Percentiles rank a stretch among this genome's conserved stretches.
phyloP scores from a whole-genome alignment of 2,113 vertebrate genomes.

The Petaurus breviceps region DNA sequence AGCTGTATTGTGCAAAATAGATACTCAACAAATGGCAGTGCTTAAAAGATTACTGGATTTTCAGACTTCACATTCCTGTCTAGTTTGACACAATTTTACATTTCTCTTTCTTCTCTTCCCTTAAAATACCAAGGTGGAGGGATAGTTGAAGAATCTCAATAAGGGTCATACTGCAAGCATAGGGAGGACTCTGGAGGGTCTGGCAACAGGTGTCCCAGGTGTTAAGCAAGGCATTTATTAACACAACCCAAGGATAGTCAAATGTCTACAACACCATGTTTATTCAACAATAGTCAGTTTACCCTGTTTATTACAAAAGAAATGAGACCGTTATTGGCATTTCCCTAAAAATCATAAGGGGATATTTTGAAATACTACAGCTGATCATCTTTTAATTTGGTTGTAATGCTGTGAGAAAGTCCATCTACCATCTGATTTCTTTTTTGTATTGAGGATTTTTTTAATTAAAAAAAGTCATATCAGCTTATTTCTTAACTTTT shows the following conservation, averaged over 20 bases:
- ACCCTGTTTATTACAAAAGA: not conserved
- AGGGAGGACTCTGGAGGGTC: not conserved
- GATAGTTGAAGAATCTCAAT: slow-evolving; percentile 22
- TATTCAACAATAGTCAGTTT: not conserved
- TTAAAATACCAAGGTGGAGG: not conserved
- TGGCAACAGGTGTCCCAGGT: not conserved
- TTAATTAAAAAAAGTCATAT: not conserved
- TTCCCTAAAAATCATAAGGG: slow-evolving; percentile 49
- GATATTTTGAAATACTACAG: slow-evolving; percentile 16
- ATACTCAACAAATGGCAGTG: slow-evolving; percentile 42
- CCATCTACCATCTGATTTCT: not conserved
- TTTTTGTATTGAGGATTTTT: not conserved
- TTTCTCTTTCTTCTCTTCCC: not conserved
- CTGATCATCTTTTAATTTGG: not conserved
- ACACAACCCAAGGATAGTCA: not conserved
- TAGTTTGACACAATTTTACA: slow-evolving; percentile 8
- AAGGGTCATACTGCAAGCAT: not conserved
- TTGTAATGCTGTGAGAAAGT: slow-evolving; percentile 7
- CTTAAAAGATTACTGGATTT: slow-evolving; percentile 55
- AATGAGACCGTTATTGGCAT: not conserved
- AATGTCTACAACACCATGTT: not conserved
- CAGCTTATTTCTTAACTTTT: not conserved
- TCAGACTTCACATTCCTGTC: not conserved
- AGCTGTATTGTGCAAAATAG: slow-evolving; percentile 41
- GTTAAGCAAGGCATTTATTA: not conserved